Evolutionary conservation across 2,113 vertebrate genomes (phyloP).

Genomic region (Paraplagusia blochii): DNA sequence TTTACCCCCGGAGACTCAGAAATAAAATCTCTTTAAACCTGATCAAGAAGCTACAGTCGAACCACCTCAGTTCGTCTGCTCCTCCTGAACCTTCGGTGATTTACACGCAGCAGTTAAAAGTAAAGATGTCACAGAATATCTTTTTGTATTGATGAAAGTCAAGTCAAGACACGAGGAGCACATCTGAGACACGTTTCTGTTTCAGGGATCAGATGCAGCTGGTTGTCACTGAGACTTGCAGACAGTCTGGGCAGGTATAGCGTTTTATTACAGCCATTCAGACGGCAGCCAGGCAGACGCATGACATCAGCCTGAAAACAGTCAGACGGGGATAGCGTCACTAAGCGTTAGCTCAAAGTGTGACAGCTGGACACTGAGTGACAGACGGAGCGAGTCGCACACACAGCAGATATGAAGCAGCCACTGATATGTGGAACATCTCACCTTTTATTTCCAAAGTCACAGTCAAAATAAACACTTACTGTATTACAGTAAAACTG

Average conservation of each 20-base stretch:
- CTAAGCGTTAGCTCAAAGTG: conserved; percentile 40
- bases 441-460: conserved; percentile 46
- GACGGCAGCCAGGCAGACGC: conserved; percentile 38
- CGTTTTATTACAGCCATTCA: conserved; percentile 44
- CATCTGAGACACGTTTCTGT: not conserved
- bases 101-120: too few species aligned
- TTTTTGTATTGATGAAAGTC: not conserved
- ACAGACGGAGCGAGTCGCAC: conserved; percentile 34
- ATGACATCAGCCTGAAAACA: conserved; percentile 64
- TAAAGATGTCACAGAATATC: too few species aligned
- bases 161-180: not conserved
- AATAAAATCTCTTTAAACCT: too few species aligned
- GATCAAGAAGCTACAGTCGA: too few species aligned
- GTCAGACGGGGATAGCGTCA: conserved; percentile 47
- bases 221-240: conserved; percentile 4
- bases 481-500: too few species aligned
- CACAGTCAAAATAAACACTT: conserved; percentile 18
- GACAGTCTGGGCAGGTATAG: conserved; percentile 23
- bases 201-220: conserved; percentile 21
- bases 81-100: too few species aligned
- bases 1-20: too few species aligned
- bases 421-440: conserved; percentile 43
- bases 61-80: too few species aligned
- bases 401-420: conserved; percentile 55
- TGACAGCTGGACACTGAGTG: conserved; percentile 50